Percentiles rank a stretch among this genome's conserved stretches.
phyloP scores from a whole-genome alignment of 2,113 vertebrate species.

The Hyperopisus bebe region DNA sequence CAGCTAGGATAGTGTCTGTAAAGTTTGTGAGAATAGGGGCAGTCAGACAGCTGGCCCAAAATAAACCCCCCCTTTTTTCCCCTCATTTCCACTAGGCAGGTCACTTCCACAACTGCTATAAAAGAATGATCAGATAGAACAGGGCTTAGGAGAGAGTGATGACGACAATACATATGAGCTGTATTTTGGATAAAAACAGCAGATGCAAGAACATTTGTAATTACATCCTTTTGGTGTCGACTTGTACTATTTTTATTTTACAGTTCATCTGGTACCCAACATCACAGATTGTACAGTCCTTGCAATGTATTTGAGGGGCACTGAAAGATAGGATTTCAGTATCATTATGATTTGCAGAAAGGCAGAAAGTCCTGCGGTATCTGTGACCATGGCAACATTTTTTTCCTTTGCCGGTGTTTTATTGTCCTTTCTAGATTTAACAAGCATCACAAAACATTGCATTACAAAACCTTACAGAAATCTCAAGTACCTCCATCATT shows the following conservation, averaged over 20 bases:
- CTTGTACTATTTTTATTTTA: not conserved
- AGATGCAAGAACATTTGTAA: not conserved
- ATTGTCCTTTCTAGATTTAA: not conserved
- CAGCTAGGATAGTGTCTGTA: not conserved
- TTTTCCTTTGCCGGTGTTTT: conserved; percentile 10
- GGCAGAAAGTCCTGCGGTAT: not conserved
- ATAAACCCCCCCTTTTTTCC: not conserved
- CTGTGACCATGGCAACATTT: conserved; percentile 33
- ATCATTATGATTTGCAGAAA: not conserved
- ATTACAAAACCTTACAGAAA: not conserved
- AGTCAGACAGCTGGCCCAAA: not conserved
- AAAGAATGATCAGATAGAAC: not conserved
- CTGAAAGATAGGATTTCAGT: not conserved
- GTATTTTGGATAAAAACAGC: not conserved
- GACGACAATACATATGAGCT: not conserved
- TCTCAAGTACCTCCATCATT: not conserved
- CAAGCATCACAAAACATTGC: not conserved
- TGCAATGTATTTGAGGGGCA: not conserved
- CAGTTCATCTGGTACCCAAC: not conserved
- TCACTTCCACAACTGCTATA: not conserved
- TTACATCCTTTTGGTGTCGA: not conserved
- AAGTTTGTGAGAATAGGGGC: not conserved
- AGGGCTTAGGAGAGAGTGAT: not conserved
- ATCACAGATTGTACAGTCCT: not conserved
- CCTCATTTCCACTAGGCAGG: not conserved